Evolutionary conservation across 2,113 vertebrate genomes (phyloP).

Genomic region (Trogon surrucura): DNA sequence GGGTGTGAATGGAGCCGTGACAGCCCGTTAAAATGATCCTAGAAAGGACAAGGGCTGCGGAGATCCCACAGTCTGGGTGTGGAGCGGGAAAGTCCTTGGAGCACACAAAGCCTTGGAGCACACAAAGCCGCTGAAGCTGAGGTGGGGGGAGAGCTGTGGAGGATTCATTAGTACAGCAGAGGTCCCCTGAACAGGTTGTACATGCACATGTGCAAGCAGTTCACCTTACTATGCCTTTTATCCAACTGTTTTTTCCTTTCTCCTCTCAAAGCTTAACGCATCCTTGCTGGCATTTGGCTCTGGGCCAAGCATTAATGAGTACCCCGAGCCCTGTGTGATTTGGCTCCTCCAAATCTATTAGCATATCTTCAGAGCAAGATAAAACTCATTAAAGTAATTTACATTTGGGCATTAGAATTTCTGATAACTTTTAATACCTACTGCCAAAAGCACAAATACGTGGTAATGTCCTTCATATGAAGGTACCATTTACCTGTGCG

Average conservation of each 20-base stretch:
- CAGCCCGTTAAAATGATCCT: neutral
- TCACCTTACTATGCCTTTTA: neutral
- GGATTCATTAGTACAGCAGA: neutral
- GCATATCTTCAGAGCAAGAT: conserved; percentile 45
- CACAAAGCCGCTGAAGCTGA: neutral
- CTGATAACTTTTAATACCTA: neutral
- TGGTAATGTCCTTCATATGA: neutral
- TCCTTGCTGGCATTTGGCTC: neutral
- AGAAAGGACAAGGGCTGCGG: neutral
- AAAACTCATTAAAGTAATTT: conserved; percentile 45
- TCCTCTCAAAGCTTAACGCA: neutral
- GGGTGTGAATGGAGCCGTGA: neutral
- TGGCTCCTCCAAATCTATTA: conserved; percentile 23
- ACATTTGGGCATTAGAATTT: conserved; percentile 6
- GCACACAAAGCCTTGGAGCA: neutral
- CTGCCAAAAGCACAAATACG: neutral
- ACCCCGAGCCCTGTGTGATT: conserved; percentile 13
- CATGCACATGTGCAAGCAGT: neutral
- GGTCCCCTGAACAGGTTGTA: neutral
- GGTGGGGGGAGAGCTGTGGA: neutral
- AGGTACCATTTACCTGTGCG: neutral
- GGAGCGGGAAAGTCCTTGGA: conserved; percentile 6
- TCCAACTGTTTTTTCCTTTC: neutral
- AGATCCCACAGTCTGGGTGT: neutral
- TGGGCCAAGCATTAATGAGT: conserved; percentile 27